phyloP scores from a whole-genome alignment of 2,113 vertebrate genomes.

The Urocolius indicus region DNA sequence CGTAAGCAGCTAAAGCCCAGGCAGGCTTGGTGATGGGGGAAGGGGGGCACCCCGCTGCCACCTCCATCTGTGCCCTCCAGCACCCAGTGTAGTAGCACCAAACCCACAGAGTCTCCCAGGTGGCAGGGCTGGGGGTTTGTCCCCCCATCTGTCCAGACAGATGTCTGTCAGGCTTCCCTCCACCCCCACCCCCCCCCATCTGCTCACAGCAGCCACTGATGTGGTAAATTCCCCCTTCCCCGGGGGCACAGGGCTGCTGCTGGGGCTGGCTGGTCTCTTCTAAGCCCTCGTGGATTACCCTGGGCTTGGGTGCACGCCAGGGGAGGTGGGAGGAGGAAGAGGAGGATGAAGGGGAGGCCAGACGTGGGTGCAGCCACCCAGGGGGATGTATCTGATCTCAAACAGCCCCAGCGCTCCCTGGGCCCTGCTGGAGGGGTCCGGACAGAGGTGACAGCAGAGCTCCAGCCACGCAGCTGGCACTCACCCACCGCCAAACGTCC shows the following conservation, averaged over 20 bases:
- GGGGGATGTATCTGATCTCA: background rate
- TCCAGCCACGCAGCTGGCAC: background rate
- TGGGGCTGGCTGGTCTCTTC: background rate
- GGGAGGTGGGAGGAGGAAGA: slow-evolving; percentile 13
- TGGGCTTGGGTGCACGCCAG: background rate
- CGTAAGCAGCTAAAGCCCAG: slow-evolving; percentile 53
- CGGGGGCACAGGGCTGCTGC: background rate
- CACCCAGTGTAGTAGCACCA: background rate
- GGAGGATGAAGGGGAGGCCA: background rate
- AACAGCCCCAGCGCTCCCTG: background rate
- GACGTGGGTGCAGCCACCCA: background rate
- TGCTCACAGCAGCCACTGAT: background rate
- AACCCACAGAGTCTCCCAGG: background rate
- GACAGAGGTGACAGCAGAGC: background rate
- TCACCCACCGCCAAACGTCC: background rate
- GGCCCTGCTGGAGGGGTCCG: background rate
- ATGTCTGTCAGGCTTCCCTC: background rate
- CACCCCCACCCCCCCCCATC: background rate
- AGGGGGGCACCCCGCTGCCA: slow-evolving; percentile 11
- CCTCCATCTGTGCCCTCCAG: slow-evolving; percentile 1
- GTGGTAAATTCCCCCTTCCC: background rate
- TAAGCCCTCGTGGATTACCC: slow-evolving; percentile 34
- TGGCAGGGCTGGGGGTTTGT: background rate
- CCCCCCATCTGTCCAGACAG: background rate
- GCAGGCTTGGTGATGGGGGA: slow-evolving; percentile 21